Conservation (phyloP, 2,113 vertebrate genomes). For the Pteronura brasiliensis region DNA sequence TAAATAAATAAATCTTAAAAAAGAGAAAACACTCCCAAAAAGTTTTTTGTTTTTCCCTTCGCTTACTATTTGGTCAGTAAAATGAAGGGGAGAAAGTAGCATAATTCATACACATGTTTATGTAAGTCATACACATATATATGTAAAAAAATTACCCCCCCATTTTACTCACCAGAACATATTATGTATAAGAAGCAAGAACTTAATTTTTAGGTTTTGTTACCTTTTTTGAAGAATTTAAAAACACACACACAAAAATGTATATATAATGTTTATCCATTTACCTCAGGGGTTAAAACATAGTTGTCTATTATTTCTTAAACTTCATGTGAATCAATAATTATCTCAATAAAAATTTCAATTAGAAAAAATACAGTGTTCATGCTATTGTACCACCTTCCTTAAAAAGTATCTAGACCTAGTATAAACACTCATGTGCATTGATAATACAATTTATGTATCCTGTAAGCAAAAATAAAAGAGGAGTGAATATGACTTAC, state of each 20-base stretch:
- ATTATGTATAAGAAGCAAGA: not conserved
- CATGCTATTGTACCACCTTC: not conserved
- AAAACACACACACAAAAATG: not conserved
- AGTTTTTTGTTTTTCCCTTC: not conserved
- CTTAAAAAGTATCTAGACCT: not conserved
- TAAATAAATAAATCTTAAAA: not conserved
- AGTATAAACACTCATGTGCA: not conserved
- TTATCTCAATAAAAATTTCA: slow-evolving; percentile 7
- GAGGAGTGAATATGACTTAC: not conserved
- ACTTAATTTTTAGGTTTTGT: not conserved
- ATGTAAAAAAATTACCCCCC: not conserved
- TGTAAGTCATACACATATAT: not conserved
- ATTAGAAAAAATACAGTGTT: not conserved
- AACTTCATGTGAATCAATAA: not conserved
- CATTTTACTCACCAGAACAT: slow-evolving; percentile 1
- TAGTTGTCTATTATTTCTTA: not conserved
- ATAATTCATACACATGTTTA: not conserved
- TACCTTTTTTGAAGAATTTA: not conserved
- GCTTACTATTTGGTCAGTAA: not conserved
- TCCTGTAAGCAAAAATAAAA: not conserved
- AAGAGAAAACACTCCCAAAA: too few species aligned
- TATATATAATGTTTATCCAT: not conserved
- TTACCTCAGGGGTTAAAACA: not conserved
- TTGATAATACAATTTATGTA: not conserved
- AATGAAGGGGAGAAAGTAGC: not conserved